phyloP scores from a whole-genome alignment of 1,140 invertebrate species.

The Chlorops oryzae region DNA sequence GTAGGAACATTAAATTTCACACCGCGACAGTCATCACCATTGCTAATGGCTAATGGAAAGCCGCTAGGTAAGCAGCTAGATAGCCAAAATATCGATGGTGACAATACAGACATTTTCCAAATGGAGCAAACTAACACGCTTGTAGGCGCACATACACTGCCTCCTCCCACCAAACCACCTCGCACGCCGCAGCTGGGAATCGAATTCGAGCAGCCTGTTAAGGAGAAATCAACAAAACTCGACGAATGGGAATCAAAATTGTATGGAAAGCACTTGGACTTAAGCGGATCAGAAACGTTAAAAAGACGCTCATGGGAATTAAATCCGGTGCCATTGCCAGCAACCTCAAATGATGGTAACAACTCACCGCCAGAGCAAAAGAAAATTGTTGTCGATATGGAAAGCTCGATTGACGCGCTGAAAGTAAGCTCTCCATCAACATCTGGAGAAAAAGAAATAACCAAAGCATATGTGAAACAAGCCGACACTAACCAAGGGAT shows the following conservation, averaged over 20 bases:
- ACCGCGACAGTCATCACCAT: constrained; percentile 34
- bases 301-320: constrained; percentile 43
- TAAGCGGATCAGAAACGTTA: constrained; percentile 38
- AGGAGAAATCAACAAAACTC: constrained; percentile 37
- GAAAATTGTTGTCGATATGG: constrained; percentile 10
- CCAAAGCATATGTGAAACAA: too few relatives aligned
- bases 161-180: constrained; percentile 44
- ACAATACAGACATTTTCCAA: constrained; percentile 33
- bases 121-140: constrained; percentile 44
- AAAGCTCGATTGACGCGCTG: not conserved
- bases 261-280: constrained; percentile 57
- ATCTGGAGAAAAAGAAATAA: constrained; percentile 19
- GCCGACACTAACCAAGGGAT: too few relatives aligned
- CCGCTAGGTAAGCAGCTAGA: constrained; percentile 21
- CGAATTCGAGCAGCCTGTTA: not conserved
- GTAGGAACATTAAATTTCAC: constrained; percentile 44
- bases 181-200: constrained; percentile 25
- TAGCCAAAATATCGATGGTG: constrained; percentile 22
- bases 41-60: constrained; percentile 24
- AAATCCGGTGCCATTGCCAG: constrained; percentile 29
- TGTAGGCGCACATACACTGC: constrained; percentile 47
- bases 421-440: constrained; percentile 15
- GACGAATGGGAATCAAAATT: constrained; percentile 82
- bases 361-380: not conserved
- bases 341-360: constrained; percentile 15